Conservation (phyloP, 1,140 invertebrate species). For the Pseudomyrmex cubaensis region DNA sequence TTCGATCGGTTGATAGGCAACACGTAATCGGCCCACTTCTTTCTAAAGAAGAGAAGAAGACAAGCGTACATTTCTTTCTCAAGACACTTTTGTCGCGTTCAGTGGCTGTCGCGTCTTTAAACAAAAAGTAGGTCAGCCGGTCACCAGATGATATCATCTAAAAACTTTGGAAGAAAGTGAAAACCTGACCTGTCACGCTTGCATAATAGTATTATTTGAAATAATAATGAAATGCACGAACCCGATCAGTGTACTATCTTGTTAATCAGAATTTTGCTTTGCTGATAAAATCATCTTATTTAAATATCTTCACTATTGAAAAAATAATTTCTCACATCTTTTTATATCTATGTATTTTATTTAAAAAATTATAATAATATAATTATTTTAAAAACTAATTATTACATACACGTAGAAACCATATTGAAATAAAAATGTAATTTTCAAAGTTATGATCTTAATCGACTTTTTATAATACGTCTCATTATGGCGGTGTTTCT, state of each 20-base stretch:
- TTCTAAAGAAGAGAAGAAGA: neutral
- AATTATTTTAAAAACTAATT: too few species aligned
- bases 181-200: neutral
- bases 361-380: too few species aligned
- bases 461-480: neutral
- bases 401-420: neutral
- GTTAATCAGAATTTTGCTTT: too few species aligned
- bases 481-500: neutral
- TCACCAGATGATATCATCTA: constrained; percentile 13
- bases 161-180: constrained; percentile 18
- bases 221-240: too few species aligned
- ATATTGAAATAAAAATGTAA: too few species aligned
- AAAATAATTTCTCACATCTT: neutral
- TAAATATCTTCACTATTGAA: neutral
- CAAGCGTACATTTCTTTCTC: neutral
- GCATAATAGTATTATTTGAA: neutral
- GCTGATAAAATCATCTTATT: too few species aligned
- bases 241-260: too few species aligned
- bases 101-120: constrained; percentile 41
- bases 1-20: neutral
- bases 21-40: neutral
- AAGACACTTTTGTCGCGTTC: neutral
- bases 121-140: constrained; percentile 51
- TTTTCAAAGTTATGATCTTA: neutral
- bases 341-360: neutral